Percentiles rank a stretch among this genome's conserved stretches.
These are phyloP conservation scores for Conops quadrifasciatus DNA, from an alignment of 2,888 invertebrate genomes.

Conservation along the genomic window DNA sequence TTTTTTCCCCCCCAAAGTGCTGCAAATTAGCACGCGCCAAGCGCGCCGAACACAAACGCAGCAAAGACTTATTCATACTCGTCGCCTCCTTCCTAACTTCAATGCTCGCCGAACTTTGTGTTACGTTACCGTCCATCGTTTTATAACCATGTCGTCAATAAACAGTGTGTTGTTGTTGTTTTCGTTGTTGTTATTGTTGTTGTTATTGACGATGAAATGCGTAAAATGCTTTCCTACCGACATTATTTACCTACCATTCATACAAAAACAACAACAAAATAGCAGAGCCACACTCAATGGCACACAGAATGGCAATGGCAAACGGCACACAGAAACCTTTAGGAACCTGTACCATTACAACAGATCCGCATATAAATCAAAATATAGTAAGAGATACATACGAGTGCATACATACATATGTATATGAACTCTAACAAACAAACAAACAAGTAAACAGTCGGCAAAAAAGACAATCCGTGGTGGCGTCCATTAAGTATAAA, in stretches of 20 bases:
- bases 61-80: background rate
- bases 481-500: too few species aligned
- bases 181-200: background rate
- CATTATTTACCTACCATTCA: background rate
- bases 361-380: too few species aligned
- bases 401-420: too few species aligned
- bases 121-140: background rate
- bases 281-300: background rate
- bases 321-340: too few species aligned
- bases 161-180: background rate
- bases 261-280: background rate
- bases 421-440: too few species aligned
- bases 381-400: too few species aligned
- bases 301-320: background rate
- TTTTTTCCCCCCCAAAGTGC: constrained; percentile 2
- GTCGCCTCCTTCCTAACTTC: background rate
- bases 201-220: background rate
- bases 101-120: background rate
- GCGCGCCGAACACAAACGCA: background rate
- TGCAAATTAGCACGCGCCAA: constrained; percentile 15
- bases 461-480: too few species aligned
- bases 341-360: too few species aligned
- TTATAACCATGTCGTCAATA: background rate
- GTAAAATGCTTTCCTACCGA: background rate
- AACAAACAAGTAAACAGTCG: too few species aligned